These are phyloP conservation scores for Petaurus breviceps DNA, from an alignment of 2,113 vertebrate species.

Conservation along the genomic window DNA sequence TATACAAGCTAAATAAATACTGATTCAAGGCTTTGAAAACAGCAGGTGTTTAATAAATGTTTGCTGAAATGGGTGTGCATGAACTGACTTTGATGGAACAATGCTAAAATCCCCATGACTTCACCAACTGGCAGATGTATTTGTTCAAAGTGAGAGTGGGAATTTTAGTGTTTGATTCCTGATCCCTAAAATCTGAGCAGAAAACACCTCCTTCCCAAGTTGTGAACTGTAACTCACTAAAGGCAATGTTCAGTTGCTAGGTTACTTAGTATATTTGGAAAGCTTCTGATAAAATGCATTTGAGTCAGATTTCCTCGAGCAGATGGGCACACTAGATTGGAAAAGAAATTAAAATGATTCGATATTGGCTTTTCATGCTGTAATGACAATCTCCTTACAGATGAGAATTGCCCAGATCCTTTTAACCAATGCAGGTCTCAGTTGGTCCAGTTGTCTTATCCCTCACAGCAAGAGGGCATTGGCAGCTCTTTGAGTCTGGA, in stretches of 20 bases:
- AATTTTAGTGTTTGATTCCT: conserved; percentile 77
- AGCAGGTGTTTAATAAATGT: not conserved
- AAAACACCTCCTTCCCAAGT: conserved; percentile 65
- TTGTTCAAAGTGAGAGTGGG: conserved; percentile 64
- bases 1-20: not conserved
- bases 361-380: conserved; percentile 69
- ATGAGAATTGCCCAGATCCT: conserved; percentile 25
- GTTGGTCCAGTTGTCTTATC: conserved; percentile 7
- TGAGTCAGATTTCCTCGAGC: conserved; percentile 75
- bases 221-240: conserved; percentile 61
- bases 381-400: conserved; percentile 56
- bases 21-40: not conserved
- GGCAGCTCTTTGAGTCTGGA: conserved; percentile 18
- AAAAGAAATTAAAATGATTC: conserved; percentile 74
- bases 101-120: not conserved
- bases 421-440: conserved; percentile 15
- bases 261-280: conserved; percentile 69
- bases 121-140: not conserved
- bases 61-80: not conserved
- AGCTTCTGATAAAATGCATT: conserved; percentile 73
- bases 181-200: conserved; percentile 66
- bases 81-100: not conserved
- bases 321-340: conserved; percentile 75
- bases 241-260: conserved; percentile 71
- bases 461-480: not conserved